Evolutionary conservation across 2,888 invertebrate species (phyloP).

Genomic region (Dasypogon diadema): DNA sequence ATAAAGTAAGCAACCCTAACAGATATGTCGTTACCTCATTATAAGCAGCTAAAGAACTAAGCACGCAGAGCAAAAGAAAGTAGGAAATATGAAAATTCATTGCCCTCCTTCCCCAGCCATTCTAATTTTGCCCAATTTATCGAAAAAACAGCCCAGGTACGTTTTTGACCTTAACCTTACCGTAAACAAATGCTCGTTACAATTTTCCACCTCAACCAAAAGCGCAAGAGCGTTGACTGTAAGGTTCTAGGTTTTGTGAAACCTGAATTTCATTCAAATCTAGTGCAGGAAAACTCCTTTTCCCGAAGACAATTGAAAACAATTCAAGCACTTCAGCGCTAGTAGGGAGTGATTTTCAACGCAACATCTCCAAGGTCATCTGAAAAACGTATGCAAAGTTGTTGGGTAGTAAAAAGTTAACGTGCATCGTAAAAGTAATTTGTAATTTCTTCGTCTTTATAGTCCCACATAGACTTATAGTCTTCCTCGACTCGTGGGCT

Average conservation of each 20-base stretch:
- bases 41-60: background rate
- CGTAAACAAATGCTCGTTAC: no score
- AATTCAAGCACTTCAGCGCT: background rate
- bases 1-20: no score
- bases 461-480: no score
- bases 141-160: slow-evolving; percentile 16
- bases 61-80: background rate
- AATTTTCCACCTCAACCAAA: background rate
- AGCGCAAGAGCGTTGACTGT: background rate
- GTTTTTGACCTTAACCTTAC: slow-evolving; percentile 1
- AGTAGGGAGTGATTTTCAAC: background rate
- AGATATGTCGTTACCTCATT: background rate
- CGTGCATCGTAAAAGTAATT: background rate
- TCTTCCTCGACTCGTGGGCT: no score
- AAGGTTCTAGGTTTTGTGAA: background rate
- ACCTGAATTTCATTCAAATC: background rate
- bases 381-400: background rate
- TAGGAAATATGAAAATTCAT: background rate
- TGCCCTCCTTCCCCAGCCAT: background rate
- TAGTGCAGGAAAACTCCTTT: background rate
- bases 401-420: background rate
- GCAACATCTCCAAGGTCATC: background rate
- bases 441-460: background rate
- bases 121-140: slow-evolving; percentile 7
- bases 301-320: background rate